phyloP scores from a whole-genome alignment of 1,140 invertebrate genomes.

The Drosophila kanapiae region DNA sequence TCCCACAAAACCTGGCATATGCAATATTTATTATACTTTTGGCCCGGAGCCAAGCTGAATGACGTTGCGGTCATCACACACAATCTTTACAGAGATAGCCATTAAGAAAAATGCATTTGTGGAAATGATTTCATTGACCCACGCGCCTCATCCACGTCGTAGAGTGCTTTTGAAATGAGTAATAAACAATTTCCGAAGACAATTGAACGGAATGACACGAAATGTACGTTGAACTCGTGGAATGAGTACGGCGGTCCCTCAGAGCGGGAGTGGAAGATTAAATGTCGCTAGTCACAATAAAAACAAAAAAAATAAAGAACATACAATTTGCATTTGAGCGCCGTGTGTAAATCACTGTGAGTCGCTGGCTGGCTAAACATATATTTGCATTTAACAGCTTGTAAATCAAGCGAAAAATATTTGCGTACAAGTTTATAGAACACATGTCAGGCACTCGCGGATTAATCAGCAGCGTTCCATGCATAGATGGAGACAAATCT shows the following conservation, averaged over 20 bases:
- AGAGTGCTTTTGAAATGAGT: slow-evolving; percentile 58
- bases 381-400: slow-evolving; percentile 66
- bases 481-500: slow-evolving; percentile 38
- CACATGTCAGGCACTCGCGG: slow-evolving; percentile 65
- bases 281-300: slow-evolving; percentile 35
- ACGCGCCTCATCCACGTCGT: slow-evolving; percentile 23
- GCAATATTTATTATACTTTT: slow-evolving; percentile 36
- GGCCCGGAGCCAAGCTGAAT: slow-evolving; percentile 60
- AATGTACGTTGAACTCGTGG: slow-evolving; percentile 73
- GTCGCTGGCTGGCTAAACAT: slow-evolving; percentile 41
- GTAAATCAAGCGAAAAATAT: slow-evolving; percentile 71
- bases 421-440: slow-evolving; percentile 68
- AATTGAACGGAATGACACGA: slow-evolving; percentile 66
- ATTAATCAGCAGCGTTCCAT: slow-evolving; percentile 70
- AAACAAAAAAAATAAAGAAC: slow-evolving; percentile 17
- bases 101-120: slow-evolving; percentile 63
- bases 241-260: slow-evolving; percentile 18
- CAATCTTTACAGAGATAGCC: slow-evolving; percentile 24
- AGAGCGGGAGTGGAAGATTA: slow-evolving; percentile 9
- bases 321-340: slow-evolving; percentile 60
- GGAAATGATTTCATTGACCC: slow-evolving; percentile 79
- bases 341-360: slow-evolving; percentile 25
- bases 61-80: slow-evolving; percentile 47
- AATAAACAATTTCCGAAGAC: slow-evolving; percentile 78
- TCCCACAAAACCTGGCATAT: slow-evolving; percentile 6